Evolutionary conservation across 37 sponge, comb jelly and placozoan genomes (phyloP).

Genomic region (Oopsacas minuta): DNA sequence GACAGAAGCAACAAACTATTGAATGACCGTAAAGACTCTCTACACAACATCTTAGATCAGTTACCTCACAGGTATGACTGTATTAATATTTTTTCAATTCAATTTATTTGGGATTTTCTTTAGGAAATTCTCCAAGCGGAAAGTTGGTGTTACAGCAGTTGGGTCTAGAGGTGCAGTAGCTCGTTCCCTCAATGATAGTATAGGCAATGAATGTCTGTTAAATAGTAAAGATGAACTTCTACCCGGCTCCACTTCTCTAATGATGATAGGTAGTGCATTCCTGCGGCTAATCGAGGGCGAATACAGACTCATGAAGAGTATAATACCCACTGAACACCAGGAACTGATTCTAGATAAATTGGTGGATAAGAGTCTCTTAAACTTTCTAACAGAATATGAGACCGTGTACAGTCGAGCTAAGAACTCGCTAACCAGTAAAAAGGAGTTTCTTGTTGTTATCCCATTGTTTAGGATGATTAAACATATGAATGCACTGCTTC

Average conservation of each 20-base stretch:
- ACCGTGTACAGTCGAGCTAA: background rate
- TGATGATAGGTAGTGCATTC: background rate
- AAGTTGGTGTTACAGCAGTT: background rate
- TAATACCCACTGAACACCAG: slow-evolving; percentile 52
- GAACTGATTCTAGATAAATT: slow-evolving; percentile 42
- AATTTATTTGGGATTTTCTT: too few species aligned
- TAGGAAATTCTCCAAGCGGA: background rate
- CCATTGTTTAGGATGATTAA: background rate
- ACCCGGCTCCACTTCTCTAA: background rate
- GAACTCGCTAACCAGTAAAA: background rate
- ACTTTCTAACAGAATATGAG: background rate
- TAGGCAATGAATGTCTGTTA: background rate
- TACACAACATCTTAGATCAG: background rate
- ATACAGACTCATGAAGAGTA: slow-evolving; percentile 43
- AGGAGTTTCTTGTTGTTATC: background rate
- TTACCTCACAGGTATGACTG: background rate
- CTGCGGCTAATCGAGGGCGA: slow-evolving; percentile 44
- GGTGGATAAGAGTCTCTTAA: background rate
- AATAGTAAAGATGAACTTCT: background rate
- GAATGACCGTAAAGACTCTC: background rate
- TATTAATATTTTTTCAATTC: too few species aligned
- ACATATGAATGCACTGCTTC: background rate
- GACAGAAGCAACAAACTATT: background rate
- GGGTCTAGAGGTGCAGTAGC: background rate
- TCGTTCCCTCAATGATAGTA: background rate